Conservation (phyloP, 1,140 invertebrate genomes). For the Epicauta chinensis region DNA sequence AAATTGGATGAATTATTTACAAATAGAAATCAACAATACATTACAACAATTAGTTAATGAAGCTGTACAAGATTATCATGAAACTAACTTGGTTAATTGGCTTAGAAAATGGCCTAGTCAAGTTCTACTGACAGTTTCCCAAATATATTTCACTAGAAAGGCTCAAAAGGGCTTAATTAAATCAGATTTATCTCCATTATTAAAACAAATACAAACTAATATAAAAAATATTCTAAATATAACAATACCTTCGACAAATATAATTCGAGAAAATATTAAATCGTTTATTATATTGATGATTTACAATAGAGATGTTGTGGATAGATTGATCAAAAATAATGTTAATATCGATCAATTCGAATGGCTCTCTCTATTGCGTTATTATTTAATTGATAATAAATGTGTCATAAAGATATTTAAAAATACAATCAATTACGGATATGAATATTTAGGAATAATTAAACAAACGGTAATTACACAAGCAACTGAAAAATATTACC, state of each 20-base stretch:
- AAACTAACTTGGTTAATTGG: constrained; percentile 54
- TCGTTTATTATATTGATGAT: constrained; percentile 82
- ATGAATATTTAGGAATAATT: constrained; percentile 81
- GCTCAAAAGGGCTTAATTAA: constrained; percentile 57
- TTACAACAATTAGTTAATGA: constrained; percentile 62
- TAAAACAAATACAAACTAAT: constrained; percentile 48
- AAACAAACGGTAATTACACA: constrained; percentile 70
- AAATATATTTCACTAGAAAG: constrained; percentile 78
- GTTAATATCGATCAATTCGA: constrained; percentile 70
- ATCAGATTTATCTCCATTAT: constrained; percentile 48
- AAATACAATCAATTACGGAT: constrained; percentile 75
- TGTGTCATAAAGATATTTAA: constrained; percentile 79
- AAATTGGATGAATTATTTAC: constrained; percentile 80
- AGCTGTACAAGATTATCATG: constrained; percentile 60
- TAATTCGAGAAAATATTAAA: constrained; percentile 66
- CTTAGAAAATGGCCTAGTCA: constrained; percentile 81
- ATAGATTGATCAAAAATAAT: constrained; percentile 60
- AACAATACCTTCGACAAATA: constrained; percentile 49
- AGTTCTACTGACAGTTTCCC: constrained; percentile 73
- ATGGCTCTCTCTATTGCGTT: constrained; percentile 83
- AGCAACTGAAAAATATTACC: constrained; percentile 74
- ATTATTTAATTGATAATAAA: constrained; percentile 77
- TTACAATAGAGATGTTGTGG: constrained; percentile 78
- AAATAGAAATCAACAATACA: constrained; percentile 70
- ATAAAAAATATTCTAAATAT: constrained; percentile 56